Evolutionary conservation across 2,113 vertebrate genomes (phyloP).

Genomic region (Apaloderma vittatum): DNA sequence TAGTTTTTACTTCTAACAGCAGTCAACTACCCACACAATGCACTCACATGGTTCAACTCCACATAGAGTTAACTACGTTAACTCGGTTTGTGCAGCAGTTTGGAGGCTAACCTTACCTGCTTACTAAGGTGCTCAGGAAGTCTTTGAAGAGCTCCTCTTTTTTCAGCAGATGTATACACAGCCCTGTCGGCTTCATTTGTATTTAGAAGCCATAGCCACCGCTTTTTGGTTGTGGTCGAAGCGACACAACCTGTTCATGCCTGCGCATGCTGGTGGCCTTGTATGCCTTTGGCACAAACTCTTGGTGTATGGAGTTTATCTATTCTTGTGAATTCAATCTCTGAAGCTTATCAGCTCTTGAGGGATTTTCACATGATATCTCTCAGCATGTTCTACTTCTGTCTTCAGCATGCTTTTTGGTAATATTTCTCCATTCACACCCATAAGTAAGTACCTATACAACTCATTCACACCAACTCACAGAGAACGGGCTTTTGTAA

Average conservation of each 20-base stretch:
- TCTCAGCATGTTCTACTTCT: not conserved
- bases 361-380: not conserved
- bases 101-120: not conserved
- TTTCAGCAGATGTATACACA: not conserved
- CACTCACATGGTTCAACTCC: accelerated
- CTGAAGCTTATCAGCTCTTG: not conserved
- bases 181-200: not conserved
- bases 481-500: not conserved
- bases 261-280: not conserved
- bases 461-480: not conserved
- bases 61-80: too few species aligned
- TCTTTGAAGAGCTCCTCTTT: not conserved
- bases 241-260: not conserved
- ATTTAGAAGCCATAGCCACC: not conserved
- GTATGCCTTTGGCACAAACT: not conserved
- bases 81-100: too few species aligned
- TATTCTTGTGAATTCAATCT: not conserved
- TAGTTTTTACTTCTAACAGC: not conserved
- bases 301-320: not conserved
- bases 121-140: not conserved
- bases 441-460: not conserved
- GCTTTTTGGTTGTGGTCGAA: not conserved
- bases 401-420: not conserved
- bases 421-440: not conserved
- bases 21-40: not conserved